phyloP scores from a whole-genome alignment of 2,797 vertebrate genomes.

The Periparus ater region DNA sequence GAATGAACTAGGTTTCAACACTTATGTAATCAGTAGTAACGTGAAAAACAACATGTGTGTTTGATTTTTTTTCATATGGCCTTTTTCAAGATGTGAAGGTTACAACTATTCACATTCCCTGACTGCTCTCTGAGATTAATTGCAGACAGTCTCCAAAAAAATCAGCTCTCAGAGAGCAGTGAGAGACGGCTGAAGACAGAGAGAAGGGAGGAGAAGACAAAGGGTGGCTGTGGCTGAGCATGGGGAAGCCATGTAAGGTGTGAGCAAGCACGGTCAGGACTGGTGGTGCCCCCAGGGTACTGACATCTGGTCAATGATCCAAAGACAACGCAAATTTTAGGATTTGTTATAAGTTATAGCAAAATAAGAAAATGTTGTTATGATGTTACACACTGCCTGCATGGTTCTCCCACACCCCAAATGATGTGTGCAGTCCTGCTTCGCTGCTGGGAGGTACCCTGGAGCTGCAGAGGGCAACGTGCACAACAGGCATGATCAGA shows the following conservation, averaged over 20 bases:
- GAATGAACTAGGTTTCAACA: background rate
- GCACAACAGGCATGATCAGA: background rate
- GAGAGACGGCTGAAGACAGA: background rate
- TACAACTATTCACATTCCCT: background rate
- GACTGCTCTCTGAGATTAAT: background rate
- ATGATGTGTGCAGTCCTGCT: background rate
- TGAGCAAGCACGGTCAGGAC: background rate
- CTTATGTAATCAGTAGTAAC: background rate
- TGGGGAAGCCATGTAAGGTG: rapidly evolving
- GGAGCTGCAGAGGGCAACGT: background rate
- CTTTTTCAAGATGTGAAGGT: background rate
- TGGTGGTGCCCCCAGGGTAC: background rate
- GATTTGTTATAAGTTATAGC: background rate
- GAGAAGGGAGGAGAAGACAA: background rate
- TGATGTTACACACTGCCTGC: rapidly evolving
- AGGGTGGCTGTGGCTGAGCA: background rate
- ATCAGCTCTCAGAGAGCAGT: background rate
- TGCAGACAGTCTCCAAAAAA: background rate
- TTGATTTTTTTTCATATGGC: background rate
- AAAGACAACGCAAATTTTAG: background rate
- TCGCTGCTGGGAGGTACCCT: background rate
- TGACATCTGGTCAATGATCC: background rate
- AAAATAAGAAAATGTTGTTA: background rate
- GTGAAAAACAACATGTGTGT: background rate
- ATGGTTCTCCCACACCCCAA: background rate